Conservation (phyloP, 2,113 vertebrate genomes). For the Poecilia latipinna region DNA sequence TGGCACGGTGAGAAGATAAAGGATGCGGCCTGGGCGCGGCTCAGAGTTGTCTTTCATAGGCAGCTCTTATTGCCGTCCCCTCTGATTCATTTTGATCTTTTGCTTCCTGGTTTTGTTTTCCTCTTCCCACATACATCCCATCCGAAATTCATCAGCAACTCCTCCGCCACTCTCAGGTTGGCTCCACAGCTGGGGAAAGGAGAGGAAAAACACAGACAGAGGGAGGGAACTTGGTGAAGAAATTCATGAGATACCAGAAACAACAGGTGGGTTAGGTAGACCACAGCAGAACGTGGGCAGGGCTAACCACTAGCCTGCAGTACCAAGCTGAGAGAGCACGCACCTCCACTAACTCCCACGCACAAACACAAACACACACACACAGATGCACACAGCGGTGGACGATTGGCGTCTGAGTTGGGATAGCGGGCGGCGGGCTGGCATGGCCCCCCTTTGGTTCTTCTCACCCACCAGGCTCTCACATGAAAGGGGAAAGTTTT, state of each 20-base stretch:
- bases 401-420: slow-evolving; percentile 34
- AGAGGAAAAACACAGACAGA: slow-evolving; percentile 49
- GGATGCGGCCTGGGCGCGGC: slow-evolving; percentile 11
- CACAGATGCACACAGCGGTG: slow-evolving; percentile 19
- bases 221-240: slow-evolving; percentile 51
- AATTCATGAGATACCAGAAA: slow-evolving; percentile 44
- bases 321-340: slow-evolving; percentile 34
- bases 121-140: slow-evolving; percentile 38
- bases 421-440: slow-evolving; percentile 53
- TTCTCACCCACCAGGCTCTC: slow-evolving; percentile 69
- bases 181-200: slow-evolving; percentile 45
- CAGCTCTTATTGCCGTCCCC: slow-evolving; percentile 62
- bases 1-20: slow-evolving; percentile 1
- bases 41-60: slow-evolving; percentile 31
- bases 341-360: slow-evolving; percentile 26
- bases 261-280: slow-evolving; percentile 11
- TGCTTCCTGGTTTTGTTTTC: slow-evolving; percentile 18
- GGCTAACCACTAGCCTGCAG: slow-evolving; percentile 60
- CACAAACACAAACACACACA: background rate
- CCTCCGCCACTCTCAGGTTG: slow-evolving; percentile 31
- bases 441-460: slow-evolving; percentile 67
- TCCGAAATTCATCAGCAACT: slow-evolving; percentile 57
- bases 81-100: slow-evolving; percentile 16
- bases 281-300: slow-evolving; percentile 61
- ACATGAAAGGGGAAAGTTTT: slow-evolving; percentile 73